Percentiles rank a stretch among this genome's conserved stretches.
phyloP scores from a whole-genome alignment of 1,140 invertebrate species.

The Drosophila parvula region DNA sequence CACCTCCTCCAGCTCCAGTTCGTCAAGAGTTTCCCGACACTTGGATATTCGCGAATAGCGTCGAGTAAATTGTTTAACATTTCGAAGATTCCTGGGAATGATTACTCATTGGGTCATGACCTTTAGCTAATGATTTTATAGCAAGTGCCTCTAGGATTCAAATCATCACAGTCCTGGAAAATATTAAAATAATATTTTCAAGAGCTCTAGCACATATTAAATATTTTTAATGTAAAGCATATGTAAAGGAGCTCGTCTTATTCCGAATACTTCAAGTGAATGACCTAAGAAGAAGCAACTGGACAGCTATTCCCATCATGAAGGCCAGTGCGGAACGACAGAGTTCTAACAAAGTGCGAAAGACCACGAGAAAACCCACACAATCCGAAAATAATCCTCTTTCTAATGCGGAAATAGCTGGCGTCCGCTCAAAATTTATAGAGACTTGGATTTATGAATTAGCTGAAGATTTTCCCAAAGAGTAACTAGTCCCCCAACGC shows the following conservation, averaged over 20 bases:
- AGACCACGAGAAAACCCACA: constrained; percentile 15
- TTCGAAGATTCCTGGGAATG: neutral
- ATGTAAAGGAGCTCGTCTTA: neutral
- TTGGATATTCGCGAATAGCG: constrained; percentile 22
- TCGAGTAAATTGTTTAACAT: constrained; percentile 12
- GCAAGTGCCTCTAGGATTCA: neutral
- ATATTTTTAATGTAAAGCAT: neutral
- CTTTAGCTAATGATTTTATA: neutral
- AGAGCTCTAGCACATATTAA: neutral
- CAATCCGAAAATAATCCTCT: neutral
- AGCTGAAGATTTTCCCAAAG: constrained; percentile 9
- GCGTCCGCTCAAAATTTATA: constrained; percentile 24
- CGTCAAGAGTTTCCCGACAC: constrained; percentile 25
- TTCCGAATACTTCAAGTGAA: constrained; percentile 24
- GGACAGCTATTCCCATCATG: constrained; percentile 27
- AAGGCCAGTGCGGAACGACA: constrained; percentile 27
- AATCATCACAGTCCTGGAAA: too few relatives aligned
- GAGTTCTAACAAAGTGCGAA: constrained; percentile 14
- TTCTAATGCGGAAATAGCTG: constrained; percentile 1
- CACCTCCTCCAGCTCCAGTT: neutral
- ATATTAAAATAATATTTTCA: too few relatives aligned
- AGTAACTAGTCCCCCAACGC: constrained; percentile 30
- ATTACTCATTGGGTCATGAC: neutral
- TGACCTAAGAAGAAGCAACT: neutral
- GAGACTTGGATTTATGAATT: constrained; percentile 34